Base-by-base conservation (phyloP, 2,888 invertebrate genomes). In the Thalpophila matura region DNA sequence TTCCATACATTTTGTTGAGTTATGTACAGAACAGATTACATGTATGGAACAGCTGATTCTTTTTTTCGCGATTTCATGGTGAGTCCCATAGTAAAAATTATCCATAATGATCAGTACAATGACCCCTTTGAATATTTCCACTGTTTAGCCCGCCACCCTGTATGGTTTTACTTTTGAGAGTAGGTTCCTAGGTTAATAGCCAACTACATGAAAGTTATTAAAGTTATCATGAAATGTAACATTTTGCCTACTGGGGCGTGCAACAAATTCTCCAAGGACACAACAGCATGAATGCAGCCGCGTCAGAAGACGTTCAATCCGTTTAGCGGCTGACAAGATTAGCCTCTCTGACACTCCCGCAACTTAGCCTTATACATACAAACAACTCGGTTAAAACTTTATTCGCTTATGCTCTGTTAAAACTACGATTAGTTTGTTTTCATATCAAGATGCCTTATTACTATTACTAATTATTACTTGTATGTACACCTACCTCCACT, bases 271-370 rank as follows among this genome's bases (percentile, higher is more conserved):
- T 18, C 55, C 43, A 59, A 70, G 62, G 74, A 71, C 69, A 60
- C 26, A 54, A 40, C 40, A 47, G 37, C 62, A 58, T 65, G 68
- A 69, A 71, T 71, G 73, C 75, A 71, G 56, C 47, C 47, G 43
- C 46, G 61, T 50, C 63, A 59, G 51, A 83, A 79, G 78, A 75
- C 76, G 42, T 54, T 66, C 56, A 80, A 84, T 84, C 82, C 83
- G 67, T 71, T 84, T 84, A 84, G 75, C 35, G 58, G 37, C 65
- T 84, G 83, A 84, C 79, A 84, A 81, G 85, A 84, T 84, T 82
- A 84, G 61, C 63, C 35, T 31, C 70, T 69, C 55, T 51, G 33
- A 37, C 56, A 47, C 62, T 43, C 50, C 35, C 37, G 12, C 54
- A 40, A 58, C 59, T 54, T 50, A 55, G 45, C 47, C 60, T 65